Evolutionary conservation across 2,797 vertebrate species (phyloP).

Genomic region (Cyclopterus lumpus): DNA sequence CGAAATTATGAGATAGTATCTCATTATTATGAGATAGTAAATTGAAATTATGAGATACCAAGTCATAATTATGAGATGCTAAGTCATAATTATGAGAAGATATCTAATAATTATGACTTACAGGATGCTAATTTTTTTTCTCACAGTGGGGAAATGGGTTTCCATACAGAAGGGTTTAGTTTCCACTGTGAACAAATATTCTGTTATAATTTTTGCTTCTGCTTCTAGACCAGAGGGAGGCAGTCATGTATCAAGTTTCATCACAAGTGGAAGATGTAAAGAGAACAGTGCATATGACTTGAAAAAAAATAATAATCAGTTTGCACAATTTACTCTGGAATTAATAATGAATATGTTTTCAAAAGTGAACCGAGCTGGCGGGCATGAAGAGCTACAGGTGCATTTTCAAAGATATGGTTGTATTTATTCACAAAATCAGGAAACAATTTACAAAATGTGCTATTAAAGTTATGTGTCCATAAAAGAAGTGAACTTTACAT

Average conservation of each 20-base stretch:
- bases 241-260: conserved; percentile 33
- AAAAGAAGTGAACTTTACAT: too few species aligned
- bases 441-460: not conserved
- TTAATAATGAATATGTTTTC: too few species aligned
- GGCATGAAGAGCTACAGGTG: not conserved
- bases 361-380: too few species aligned
- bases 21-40: too few species aligned
- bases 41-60: too few species aligned
- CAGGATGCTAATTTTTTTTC: too few species aligned
- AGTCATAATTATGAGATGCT: too few species aligned
- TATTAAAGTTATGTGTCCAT: too few species aligned
- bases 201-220: not conserved
- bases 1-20: too few species aligned
- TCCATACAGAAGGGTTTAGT: not conserved
- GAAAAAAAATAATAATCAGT: not conserved
- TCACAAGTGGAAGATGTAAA: not conserved
- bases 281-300: not conserved
- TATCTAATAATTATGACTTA: too few species aligned
- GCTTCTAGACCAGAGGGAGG: conserved; percentile 40
- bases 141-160: too few species aligned
- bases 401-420: not conserved
- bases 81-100: too few species aligned
- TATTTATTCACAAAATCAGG: not conserved
- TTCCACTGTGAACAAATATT: not conserved
- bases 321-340: not conserved